phyloP scores from a whole-genome alignment of 2,113 vertebrate genomes.

The Laticauda colubrina region DNA sequence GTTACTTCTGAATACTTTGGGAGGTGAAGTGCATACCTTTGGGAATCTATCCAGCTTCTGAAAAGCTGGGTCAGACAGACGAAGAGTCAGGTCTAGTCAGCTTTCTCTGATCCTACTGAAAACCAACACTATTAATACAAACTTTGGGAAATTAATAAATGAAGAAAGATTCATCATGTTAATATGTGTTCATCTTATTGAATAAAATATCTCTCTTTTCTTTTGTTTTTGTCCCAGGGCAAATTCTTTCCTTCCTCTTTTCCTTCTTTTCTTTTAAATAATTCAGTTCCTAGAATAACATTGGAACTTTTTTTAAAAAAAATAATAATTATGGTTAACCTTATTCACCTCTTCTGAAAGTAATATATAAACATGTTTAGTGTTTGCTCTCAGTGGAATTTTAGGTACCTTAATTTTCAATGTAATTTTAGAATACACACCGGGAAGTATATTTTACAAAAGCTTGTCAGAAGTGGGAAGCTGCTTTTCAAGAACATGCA shows the following conservation, averaged over 20 bases:
- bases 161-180: background rate
- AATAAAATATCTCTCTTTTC: background rate
- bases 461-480: background rate
- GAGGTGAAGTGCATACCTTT: background rate
- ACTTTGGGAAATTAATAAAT: background rate
- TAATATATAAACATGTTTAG: background rate
- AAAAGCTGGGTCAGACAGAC: background rate
- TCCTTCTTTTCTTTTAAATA: background rate
- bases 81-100: background rate
- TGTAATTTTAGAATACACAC: background rate
- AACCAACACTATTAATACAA: background rate
- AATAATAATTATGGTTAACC: background rate
- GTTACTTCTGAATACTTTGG: background rate
- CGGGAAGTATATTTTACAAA: background rate
- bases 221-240: background rate
- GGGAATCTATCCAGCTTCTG: background rate
- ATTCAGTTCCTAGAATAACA: background rate
- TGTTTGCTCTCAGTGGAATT: background rate
- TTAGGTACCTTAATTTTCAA: background rate
- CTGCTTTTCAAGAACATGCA: background rate
- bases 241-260: background rate
- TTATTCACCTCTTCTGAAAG: background rate
- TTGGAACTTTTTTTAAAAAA: background rate
- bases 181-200: background rate
- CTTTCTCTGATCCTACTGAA: background rate